Conservation (phyloP, 1,140 invertebrate genomes). For the Drosophila orena region DNA sequence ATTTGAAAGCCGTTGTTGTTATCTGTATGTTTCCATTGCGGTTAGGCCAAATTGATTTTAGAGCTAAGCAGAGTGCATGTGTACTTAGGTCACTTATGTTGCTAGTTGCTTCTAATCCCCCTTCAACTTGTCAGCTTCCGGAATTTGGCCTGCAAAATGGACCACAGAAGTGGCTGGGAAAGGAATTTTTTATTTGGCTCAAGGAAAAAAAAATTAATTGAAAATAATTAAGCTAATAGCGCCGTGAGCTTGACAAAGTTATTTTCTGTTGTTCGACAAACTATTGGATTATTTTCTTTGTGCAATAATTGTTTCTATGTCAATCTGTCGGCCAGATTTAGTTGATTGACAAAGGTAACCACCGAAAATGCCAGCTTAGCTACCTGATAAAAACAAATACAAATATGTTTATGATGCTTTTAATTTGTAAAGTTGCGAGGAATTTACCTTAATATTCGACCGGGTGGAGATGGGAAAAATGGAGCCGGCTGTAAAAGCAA, state of each 20-base stretch:
- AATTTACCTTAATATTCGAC: conserved; percentile 47
- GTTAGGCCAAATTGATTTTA: conserved; percentile 34
- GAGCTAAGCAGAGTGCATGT: conserved; percentile 20
- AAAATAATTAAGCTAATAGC: neutral
- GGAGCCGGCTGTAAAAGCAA: conserved; percentile 47
- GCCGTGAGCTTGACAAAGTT: neutral
- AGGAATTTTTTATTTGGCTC: neutral
- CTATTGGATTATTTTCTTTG: neutral
- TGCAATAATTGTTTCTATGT: neutral
- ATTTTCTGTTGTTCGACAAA: neutral
- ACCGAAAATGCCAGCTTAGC: conserved; percentile 57
- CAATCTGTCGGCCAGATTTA: conserved; percentile 47
- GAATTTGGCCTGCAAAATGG: neutral
- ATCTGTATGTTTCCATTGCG: conserved; percentile 35
- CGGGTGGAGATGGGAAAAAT: conserved; percentile 49
- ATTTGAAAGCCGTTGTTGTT: conserved; percentile 18
- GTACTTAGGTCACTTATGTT: conserved; percentile 19
- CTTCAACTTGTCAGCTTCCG: conserved; percentile 1
- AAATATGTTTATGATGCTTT: neutral
- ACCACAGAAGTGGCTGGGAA: neutral
- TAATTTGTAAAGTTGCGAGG: no score
- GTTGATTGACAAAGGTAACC: conserved; percentile 55
- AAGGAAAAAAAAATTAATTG: conserved; percentile 5
- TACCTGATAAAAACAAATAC: conserved; percentile 18
- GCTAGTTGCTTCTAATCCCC: conserved; percentile 5